A percentile compares a stretch with the other conserved stretches of the same genome.
Evolutionary conservation across 1,140 invertebrate species (phyloP).

Genomic region (Pogonomyrmex barbatus): DNA sequence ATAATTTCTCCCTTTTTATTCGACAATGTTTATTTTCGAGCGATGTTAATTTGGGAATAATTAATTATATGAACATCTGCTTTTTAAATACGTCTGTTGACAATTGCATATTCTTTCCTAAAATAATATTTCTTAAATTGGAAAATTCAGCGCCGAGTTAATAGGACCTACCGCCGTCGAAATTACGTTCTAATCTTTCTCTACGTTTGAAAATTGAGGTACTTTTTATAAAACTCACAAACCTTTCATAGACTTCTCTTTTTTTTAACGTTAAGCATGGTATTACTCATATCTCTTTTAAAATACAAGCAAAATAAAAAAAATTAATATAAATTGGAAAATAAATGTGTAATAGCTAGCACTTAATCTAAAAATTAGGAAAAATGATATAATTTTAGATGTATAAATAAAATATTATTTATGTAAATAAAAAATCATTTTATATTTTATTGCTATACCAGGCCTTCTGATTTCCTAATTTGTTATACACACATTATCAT

Average conservation of each 20-base stretch:
- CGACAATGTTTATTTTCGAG: background rate
- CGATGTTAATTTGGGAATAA: background rate
- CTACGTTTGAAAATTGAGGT: background rate
- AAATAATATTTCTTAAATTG: constrained; percentile 31
- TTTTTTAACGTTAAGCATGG: background rate
- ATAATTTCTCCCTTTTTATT: background rate
- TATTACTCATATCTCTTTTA: background rate
- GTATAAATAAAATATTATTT: background rate
- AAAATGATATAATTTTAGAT: constrained; percentile 2
- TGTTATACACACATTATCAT: background rate
- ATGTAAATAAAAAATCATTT: background rate
- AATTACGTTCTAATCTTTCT: constrained; percentile 14
- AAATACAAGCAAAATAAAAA: background rate
- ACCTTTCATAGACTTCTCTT: background rate
- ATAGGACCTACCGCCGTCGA: constrained; percentile 2
- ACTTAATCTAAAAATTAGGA: background rate
- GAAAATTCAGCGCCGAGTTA: constrained; percentile 12
- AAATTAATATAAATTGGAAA: background rate
- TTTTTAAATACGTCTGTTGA: background rate
- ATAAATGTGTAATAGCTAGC: background rate
- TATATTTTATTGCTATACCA: background rate
- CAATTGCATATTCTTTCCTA: background rate
- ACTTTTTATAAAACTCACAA: constrained; percentile 16
- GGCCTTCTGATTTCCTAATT: too few species aligned
- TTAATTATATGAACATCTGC: constrained; percentile 6